Evolutionary conservation across 2,797 vertebrate species (phyloP).

Genomic region (Cynodonichthys magdalenae): DNA sequence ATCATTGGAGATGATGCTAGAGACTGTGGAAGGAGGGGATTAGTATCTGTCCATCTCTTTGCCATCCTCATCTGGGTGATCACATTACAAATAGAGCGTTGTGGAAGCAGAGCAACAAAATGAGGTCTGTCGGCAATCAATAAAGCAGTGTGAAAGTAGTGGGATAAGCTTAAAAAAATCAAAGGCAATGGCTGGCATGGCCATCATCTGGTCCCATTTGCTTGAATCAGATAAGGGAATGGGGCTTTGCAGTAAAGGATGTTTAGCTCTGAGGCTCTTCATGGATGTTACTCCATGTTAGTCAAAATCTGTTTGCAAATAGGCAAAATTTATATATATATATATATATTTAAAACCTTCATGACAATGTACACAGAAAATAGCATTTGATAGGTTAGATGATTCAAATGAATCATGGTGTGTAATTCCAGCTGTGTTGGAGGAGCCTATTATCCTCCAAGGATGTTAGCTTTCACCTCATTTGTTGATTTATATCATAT

Average conservation of each 20-base stretch:
- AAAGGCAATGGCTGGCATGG: constrained; percentile 70
- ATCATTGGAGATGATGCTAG: constrained; percentile 32
- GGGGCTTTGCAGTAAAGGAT: constrained; percentile 62
- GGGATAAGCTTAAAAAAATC: constrained; percentile 63
- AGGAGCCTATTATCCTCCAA: constrained; percentile 49
- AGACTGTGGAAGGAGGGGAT: constrained; percentile 37
- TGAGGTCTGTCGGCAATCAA: constrained; percentile 67
- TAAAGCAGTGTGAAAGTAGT: constrained; percentile 67
- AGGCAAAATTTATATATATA: constrained; percentile 41
- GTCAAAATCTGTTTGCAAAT: constrained; percentile 65
- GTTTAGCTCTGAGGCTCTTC: constrained; percentile 64
- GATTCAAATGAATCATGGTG: constrained; percentile 37
- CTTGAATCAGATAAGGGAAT: constrained; percentile 78
- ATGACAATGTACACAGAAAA: constrained; percentile 48
- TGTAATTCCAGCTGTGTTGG: constrained; percentile 39
- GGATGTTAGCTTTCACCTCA: constrained; percentile 57
- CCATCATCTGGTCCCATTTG: constrained; percentile 68
- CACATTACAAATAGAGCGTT: constrained; percentile 62
- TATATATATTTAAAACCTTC: constrained; percentile 34
- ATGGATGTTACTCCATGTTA: constrained; percentile 59
- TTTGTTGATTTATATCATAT: constrained; percentile 58
- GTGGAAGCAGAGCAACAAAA: constrained; percentile 65
- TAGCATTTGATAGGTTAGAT: constrained; percentile 37
- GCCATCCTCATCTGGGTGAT: constrained; percentile 59
- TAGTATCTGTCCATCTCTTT: constrained; percentile 50